A percentile compares a stretch with the other conserved stretches of the same genome.
Conservation (phyloP, 2,797 vertebrate genomes). For the Xiphophorus birchmanni region DNA sequence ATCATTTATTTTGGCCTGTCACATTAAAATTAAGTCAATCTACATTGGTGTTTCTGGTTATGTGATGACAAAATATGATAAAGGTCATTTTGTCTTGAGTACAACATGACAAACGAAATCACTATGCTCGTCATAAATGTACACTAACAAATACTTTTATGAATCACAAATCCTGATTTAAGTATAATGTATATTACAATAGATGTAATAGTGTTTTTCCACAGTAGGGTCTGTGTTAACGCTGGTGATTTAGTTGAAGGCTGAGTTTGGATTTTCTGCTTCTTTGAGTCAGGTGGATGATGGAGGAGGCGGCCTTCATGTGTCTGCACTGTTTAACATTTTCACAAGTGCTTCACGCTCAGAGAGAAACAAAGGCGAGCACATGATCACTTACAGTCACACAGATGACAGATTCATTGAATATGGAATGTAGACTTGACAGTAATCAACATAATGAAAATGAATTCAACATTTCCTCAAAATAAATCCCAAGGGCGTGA, state of each 20-base stretch:
- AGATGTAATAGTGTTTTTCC: constrained; percentile 1
- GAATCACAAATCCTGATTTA: constrained; percentile 5
- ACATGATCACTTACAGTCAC: neutral
- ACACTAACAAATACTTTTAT: neutral
- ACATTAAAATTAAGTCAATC: neutral
- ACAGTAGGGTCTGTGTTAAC: constrained; percentile 38
- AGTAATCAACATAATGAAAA: neutral
- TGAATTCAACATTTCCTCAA: neutral
- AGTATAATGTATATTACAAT: neutral
- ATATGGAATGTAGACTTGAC: neutral
- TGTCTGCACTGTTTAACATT: constrained; percentile 66
- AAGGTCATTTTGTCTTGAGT: neutral
- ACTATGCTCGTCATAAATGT: neutral
- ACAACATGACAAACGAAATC: neutral
- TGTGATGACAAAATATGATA: neutral
- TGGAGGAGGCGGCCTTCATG: constrained; percentile 54
- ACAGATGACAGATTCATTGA: constrained; percentile 22
- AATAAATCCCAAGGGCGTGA: neutral
- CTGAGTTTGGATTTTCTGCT: constrained; percentile 50
- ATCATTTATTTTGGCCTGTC: neutral
- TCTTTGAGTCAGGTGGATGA: constrained; percentile 41
- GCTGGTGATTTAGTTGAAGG: constrained; percentile 48
- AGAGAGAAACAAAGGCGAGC: constrained; percentile 33
- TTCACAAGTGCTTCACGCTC: constrained; percentile 46
- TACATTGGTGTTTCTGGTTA: neutral